phyloP scores from a whole-genome alignment of 2,797 vertebrate genomes.

The Rallus crepitans region DNA sequence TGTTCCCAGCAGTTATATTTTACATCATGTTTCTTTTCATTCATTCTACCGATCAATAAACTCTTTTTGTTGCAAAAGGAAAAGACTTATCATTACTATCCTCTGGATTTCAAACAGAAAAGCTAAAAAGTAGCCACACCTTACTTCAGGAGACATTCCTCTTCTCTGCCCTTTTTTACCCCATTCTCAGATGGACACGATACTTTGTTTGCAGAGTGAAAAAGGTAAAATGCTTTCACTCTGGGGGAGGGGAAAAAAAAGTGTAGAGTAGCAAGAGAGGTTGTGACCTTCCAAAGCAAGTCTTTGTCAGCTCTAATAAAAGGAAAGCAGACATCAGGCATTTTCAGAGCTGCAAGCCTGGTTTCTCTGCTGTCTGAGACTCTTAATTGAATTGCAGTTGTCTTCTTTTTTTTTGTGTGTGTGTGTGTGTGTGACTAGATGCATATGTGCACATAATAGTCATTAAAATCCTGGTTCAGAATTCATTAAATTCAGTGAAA shows the following conservation, averaged over 20 bases:
- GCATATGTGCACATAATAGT: not conserved
- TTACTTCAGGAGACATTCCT: not conserved
- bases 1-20: not conserved
- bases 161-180: not conserved
- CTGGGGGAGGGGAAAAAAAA: not conserved
- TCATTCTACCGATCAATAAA: not conserved
- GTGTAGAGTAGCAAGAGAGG: not conserved
- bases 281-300: not conserved
- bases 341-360: not conserved
- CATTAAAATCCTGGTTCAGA: not conserved
- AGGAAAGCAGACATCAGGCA: not conserved
- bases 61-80: not conserved
- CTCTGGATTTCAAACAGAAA: not conserved
- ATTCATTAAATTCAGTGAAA: not conserved
- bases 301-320: not conserved
- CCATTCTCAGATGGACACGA: not conserved
- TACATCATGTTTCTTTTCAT: not conserved
- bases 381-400: not conserved
- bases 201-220: not conserved
- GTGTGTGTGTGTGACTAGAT: not conserved
- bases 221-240: not conserved
- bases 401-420: not conserved
- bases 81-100: not conserved
- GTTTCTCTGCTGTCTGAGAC: not conserved
- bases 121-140: not conserved